These are phyloP conservation scores for Tipula lateralis DNA, from an alignment of 2,888 invertebrate species.

Conservation along the genomic window DNA sequence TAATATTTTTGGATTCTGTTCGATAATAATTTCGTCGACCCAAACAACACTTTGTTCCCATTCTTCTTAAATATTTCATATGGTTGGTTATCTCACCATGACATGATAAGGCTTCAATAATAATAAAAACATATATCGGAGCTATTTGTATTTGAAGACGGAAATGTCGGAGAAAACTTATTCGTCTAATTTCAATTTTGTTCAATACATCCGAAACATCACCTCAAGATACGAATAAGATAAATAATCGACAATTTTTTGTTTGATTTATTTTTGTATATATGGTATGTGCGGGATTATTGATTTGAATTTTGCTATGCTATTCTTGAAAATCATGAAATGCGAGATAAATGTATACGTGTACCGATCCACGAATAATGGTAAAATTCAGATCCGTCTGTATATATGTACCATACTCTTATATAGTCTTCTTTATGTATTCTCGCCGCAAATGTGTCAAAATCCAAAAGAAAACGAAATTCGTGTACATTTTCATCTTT, in stretches of 20 bases:
- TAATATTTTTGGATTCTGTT: neutral
- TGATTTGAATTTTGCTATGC: neutral
- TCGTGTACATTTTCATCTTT: neutral
- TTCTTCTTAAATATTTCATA: neutral
- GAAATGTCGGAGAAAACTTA: neutral
- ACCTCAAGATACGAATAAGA: constrained; percentile 11
- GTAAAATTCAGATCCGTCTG: neutral
- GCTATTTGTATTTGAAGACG: neutral
- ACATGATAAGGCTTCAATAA: neutral
- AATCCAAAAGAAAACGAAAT: neutral
- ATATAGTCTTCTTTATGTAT: neutral
- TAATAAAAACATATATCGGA: neutral
- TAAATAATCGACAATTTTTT: neutral
- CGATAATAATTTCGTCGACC: neutral
- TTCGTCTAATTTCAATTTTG: neutral
- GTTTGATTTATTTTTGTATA: neutral
- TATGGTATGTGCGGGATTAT: neutral
- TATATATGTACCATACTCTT: no score
- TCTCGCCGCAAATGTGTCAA: neutral
- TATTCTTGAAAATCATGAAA: neutral
- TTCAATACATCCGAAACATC: neutral
- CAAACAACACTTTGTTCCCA: neutral
- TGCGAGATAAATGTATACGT: neutral
- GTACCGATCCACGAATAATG: neutral
- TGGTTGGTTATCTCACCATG: neutral